Conservation (phyloP, 2,888 invertebrate species). For the Hermodice carunculata region DNA sequence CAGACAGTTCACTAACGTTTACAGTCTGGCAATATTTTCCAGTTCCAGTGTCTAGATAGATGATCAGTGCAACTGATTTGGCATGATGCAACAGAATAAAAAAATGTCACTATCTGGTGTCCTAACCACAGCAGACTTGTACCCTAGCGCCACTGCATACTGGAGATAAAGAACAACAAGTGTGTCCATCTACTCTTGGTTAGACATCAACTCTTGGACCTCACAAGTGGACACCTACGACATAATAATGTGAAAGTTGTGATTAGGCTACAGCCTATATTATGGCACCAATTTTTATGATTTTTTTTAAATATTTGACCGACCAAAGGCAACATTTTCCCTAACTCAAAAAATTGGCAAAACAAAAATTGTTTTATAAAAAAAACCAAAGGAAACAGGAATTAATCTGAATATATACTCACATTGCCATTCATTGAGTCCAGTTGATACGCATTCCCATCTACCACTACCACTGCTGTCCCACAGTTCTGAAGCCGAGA, state of each 20-base stretch:
- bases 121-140: constrained; percentile 20
- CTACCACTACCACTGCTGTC: background rate
- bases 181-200: constrained; percentile 17
- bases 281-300: no score
- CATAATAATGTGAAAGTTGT: no score
- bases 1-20: background rate
- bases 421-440: background rate
- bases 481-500: constrained; percentile 1
- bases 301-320: no score
- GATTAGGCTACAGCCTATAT: no score
- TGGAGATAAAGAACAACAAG: constrained; percentile 16
- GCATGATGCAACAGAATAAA: constrained; percentile 20
- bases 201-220: no score
- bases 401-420: no score
- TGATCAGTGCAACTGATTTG: constrained; percentile 7
- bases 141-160: constrained; percentile 14
- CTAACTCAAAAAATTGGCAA: no score
- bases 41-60: no score
- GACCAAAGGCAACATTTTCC: no score
- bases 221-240: no score
- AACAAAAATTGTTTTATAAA: no score
- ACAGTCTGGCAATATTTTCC: constrained; percentile 2
- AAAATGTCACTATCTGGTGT: constrained; percentile 20
- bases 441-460: constrained; percentile 10
- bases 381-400: no score